A percentile compares a stretch with the other conserved stretches of the same genome.
phyloP scores from a whole-genome alignment of 1,140 invertebrate species.

The Leptopilina clavipes region DNA sequence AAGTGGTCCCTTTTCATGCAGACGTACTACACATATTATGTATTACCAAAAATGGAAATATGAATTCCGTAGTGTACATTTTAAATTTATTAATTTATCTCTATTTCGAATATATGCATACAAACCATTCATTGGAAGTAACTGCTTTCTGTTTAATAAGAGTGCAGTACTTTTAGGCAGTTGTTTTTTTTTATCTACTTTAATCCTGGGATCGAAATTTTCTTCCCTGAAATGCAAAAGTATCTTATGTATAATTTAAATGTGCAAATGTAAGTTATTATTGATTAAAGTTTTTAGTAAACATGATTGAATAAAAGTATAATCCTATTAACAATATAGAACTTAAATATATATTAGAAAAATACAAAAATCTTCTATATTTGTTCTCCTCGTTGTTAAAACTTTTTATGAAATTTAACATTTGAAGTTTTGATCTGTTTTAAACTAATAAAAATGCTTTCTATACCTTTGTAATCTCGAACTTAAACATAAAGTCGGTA shows the following conservation, averaged over 20 bases:
- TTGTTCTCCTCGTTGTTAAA: too few species aligned
- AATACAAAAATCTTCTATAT: too few species aligned
- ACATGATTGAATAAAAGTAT: too few species aligned
- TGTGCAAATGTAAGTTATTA: constrained; percentile 59
- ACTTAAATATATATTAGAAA: too few species aligned
- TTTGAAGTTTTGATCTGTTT: constrained; percentile 11
- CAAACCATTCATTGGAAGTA: constrained; percentile 70
- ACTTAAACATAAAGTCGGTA: constrained; percentile 68
- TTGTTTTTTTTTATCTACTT: constrained; percentile 51
- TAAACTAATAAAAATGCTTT: constrained; percentile 8
- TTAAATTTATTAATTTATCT: background rate
- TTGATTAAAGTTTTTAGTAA: too few species aligned
- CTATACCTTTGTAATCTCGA: constrained; percentile 64
- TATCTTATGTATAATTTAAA: constrained; percentile 40
- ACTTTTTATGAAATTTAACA: background rate
- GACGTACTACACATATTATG: too few species aligned
- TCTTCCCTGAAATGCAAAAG: constrained; percentile 21
- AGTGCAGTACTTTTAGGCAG: constrained; percentile 56
- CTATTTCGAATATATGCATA: constrained; percentile 52
- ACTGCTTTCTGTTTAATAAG: constrained; percentile 72
- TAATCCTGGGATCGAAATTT: background rate
- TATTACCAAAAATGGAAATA: too few species aligned
- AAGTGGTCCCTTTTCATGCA: too few species aligned
- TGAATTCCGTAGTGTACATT: too few species aligned
- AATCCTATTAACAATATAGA: too few species aligned